Evolutionary conservation across 37 sponge, comb jelly and placozoan species (phyloP).

Genomic region (Ianthella basta): DNA sequence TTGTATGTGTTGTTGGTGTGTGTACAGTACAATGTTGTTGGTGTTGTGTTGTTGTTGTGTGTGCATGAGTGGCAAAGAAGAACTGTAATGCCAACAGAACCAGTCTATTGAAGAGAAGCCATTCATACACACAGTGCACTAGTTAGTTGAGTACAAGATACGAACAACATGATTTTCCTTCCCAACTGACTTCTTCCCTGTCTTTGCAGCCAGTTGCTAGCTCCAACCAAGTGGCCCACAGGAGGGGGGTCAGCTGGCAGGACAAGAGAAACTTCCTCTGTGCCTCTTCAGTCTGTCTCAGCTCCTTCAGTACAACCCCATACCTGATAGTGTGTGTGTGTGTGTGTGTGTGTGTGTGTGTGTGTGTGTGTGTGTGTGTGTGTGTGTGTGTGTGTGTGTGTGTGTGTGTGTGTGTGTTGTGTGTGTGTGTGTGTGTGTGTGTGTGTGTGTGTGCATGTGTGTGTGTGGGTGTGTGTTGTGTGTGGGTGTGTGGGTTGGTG

Average conservation of each 20-base stretch:
- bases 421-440: no score
- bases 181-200: constrained; percentile 69
- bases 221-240: constrained; percentile 86
- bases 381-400: no score
- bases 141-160: not conserved
- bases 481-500: not conserved
- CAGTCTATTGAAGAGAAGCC: no score
- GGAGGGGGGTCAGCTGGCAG: constrained; percentile 51
- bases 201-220: constrained; percentile 66
- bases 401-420: no score
- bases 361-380: no score
- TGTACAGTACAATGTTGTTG: not conserved
- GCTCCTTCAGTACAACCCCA: constrained; percentile 73
- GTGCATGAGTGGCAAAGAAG: no score
- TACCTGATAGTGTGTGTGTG: constrained; percentile 44
- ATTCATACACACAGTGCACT: not conserved
- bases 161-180: no score
- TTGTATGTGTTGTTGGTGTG: no score
- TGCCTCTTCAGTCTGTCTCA: constrained; percentile 42
- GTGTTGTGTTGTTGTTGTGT: not conserved
- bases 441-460: no score
- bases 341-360: not conserved
- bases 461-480: no score
- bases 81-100: no score
- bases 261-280: constrained; percentile 56